phyloP scores from a whole-genome alignment of 2,888 invertebrate species.

The Philopedon plagiatum region DNA sequence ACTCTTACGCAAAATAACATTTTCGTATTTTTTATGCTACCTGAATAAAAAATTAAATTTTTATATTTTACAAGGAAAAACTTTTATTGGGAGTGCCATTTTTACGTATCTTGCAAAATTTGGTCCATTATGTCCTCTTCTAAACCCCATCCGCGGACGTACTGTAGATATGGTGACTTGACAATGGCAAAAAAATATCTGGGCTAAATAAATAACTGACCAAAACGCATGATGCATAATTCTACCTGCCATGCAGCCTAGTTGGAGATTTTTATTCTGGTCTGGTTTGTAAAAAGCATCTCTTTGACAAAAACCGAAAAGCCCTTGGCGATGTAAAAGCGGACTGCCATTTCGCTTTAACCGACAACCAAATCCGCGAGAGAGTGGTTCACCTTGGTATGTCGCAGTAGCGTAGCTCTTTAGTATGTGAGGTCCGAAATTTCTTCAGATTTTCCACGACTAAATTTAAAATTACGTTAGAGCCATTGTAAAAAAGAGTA shows the following conservation, averaged over 20 bases:
- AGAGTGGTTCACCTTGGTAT: conserved; percentile 36
- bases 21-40: no score
- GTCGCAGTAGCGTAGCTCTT: neutral
- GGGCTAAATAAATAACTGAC: conserved; percentile 21
- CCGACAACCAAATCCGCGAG: conserved; percentile 25
- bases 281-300: conserved; percentile 22
- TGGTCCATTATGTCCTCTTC: no score
- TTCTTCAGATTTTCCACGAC: no score
- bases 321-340: conserved; percentile 35
- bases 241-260: conserved; percentile 27
- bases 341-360: conserved; percentile 23
- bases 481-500: no score
- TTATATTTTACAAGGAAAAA: no score
- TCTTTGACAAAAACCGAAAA: conserved; percentile 36
- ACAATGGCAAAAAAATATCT: conserved; percentile 7
- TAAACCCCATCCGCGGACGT: no score
- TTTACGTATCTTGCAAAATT: no score
- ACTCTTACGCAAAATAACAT: no score
- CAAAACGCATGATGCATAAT: conserved; percentile 15
- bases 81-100: no score
- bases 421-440: neutral
- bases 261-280: conserved; percentile 28
- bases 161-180: no score
- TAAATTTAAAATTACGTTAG: no score
- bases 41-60: no score